Evolutionary conservation across 2,888 invertebrate species (phyloP), one percentile per base, ranked within the genome.

Genomic region (Agrotis exclamationis): DNA sequence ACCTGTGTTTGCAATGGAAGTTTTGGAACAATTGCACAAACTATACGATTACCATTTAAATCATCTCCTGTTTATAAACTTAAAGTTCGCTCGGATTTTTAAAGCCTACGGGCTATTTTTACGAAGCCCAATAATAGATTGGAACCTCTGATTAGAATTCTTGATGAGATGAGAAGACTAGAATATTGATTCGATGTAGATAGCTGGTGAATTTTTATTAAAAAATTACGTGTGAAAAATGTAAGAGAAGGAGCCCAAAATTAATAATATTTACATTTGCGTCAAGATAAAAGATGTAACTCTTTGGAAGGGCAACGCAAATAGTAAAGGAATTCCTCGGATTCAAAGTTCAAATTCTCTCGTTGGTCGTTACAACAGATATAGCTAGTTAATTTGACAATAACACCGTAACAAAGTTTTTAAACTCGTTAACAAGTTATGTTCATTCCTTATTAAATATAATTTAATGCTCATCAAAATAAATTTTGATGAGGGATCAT

Each of bases 161-260:
- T 45, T 72, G 70, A 85, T 74, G 70, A 72, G 73, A 63, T 72
- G 60, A 68, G 64, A 66, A 54, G 67, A 67, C 51, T 39, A 59
- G 76, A 79, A 85, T 85, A 70, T 74, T 70, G 72, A 85, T 76
- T 80, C 33, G 48, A 50, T 60, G 48, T 62, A 44, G 58, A 79
- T 70, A 66, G 47, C 60, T 44, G 14, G 54, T 24, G 48, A 56
- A 57, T 54, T 63, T 74, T 58, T 47, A 77, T 53, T 45, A 48
- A 62, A n/a, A 45, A 45, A 50, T 1, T 44, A 64, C 39, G 39
- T 62, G 39, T 28, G 2, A 14, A 47, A 78, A 62, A 56, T 60
- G 45, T 63, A 63, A 71, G 39, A 33, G 22, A 48, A 71, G 54
- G 13, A 63, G 22, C 4, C 18, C 4, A 58, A 77, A 70, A 57